phyloP scores from a whole-genome alignment of 1,140 invertebrate species.

The Tetramorium alpestre region DNA sequence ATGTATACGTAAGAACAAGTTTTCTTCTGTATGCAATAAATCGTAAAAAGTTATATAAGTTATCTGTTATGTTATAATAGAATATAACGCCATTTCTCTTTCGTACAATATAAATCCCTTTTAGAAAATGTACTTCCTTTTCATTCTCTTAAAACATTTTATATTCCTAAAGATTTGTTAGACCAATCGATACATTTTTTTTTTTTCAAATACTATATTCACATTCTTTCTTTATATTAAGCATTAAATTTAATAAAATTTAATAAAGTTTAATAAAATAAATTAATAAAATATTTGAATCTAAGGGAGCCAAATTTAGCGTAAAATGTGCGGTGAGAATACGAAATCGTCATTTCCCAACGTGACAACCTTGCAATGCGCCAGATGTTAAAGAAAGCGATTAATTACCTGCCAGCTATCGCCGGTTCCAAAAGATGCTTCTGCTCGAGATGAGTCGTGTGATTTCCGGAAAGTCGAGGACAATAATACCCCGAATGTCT shows the following conservation, averaged over 20 bases:
- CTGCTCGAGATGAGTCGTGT: slow-evolving; percentile 54
- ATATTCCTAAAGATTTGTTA: background rate
- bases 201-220: background rate
- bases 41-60: no score
- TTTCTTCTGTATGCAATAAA: no score
- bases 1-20: no score
- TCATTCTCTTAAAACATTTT: background rate
- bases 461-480: slow-evolving; percentile 55
- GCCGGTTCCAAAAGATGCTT: slow-evolving; percentile 48
- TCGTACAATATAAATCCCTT: background rate
- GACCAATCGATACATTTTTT: background rate
- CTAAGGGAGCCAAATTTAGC: background rate
- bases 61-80: no score
- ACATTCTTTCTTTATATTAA: background rate
- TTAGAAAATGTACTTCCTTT: background rate
- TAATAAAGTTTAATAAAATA: background rate
- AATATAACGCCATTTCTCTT: background rate
- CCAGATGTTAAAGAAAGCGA: slow-evolving; percentile 60
- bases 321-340: slow-evolving; percentile 16
- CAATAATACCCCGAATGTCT: slow-evolving; percentile 63
- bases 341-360: slow-evolving; percentile 7
- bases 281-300: background rate
- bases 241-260: background rate
- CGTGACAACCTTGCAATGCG: slow-evolving; percentile 43
- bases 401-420: slow-evolving; percentile 54